Conservation (phyloP, 2,797 vertebrate species). For the Phrynocephalus forsythii region DNA sequence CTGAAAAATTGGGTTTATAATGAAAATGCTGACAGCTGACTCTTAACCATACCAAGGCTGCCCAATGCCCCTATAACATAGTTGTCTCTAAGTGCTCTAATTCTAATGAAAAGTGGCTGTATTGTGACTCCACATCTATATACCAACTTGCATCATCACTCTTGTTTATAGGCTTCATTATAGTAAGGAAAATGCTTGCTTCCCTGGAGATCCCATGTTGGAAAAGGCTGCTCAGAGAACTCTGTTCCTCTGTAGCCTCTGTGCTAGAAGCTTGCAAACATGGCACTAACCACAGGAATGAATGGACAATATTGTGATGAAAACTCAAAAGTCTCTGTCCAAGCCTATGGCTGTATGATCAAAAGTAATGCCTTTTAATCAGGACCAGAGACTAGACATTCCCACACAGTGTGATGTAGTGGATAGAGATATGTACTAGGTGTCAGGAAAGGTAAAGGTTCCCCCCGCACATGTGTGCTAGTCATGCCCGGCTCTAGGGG, state of each 20-base stretch:
- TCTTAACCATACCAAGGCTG: constrained; percentile 56
- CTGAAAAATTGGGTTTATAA: constrained; percentile 67
- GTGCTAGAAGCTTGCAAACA: constrained; percentile 32
- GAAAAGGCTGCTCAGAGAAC: constrained; percentile 50
- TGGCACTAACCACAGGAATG: constrained; percentile 24
- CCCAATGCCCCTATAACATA: constrained; percentile 31
- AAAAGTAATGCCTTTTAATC: background rate
- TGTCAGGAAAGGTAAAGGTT: too few species aligned
- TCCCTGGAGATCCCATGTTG: constrained; percentile 34
- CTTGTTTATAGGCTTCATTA: constrained; percentile 65
- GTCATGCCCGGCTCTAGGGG: too few species aligned
- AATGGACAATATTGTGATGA: constrained; percentile 47
- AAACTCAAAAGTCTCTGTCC: constrained; percentile 29
- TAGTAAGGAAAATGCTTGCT: constrained; percentile 59
- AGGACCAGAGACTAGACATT: too few species aligned
- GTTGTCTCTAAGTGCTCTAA: constrained; percentile 61
- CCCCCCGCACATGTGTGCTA: too few species aligned
- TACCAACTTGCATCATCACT: constrained; percentile 50
- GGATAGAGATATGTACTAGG: too few species aligned
- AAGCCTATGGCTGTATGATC: too few species aligned
- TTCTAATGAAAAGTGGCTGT: constrained; percentile 67
- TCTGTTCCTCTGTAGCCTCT: constrained; percentile 29
- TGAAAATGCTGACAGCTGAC: constrained; percentile 60
- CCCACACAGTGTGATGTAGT: too few species aligned
- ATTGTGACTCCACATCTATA: constrained; percentile 62